Evolutionary conservation across 2,113 vertebrate genomes (phyloP).

Genomic region (Mugil cephalus): DNA sequence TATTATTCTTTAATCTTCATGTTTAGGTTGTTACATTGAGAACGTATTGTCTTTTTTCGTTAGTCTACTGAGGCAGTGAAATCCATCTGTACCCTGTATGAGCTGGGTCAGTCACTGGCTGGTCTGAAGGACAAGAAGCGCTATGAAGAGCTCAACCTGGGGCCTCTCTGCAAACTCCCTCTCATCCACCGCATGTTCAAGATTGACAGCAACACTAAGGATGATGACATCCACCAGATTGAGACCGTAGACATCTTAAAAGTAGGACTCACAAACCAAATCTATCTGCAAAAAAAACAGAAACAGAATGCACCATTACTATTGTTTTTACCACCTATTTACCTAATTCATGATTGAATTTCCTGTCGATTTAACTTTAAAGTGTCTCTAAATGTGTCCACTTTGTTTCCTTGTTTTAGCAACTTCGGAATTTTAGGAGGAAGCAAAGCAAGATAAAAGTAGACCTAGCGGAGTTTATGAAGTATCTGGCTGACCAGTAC

Average conservation of each 20-base stretch:
- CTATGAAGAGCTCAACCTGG: slow-evolving; percentile 84
- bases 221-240: slow-evolving; percentile 85
- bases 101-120: slow-evolving; percentile 82
- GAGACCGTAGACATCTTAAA: slow-evolving; percentile 83
- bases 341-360: not conserved
- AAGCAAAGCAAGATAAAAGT: slow-evolving; percentile 53
- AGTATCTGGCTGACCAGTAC: slow-evolving; percentile 83
- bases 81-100: slow-evolving; percentile 83
- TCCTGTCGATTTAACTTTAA: not conserved
- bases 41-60: not conserved
- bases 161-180: slow-evolving; percentile 85
- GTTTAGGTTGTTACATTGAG: not conserved
- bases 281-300: too few relatives aligned
- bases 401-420: slow-evolving; percentile 63
- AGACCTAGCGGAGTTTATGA: slow-evolving; percentile 84
- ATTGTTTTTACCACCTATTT: too few relatives aligned
- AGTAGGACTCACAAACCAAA: slow-evolving; percentile 55
- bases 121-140: slow-evolving; percentile 83
- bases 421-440: slow-evolving; percentile 75
- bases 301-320: too few relatives aligned
- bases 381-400: not conserved
- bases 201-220: slow-evolving; percentile 80
- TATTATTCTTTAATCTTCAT: not conserved
- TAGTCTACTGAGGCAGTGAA: slow-evolving; percentile 75
- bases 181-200: slow-evolving; percentile 82